Percentiles rank a stretch among this genome's conserved stretches.
These are phyloP conservation scores for Sebastes jordani DNA, from an alignment of 2,797 vertebrate genomes.

Conservation along the genomic window DNA sequence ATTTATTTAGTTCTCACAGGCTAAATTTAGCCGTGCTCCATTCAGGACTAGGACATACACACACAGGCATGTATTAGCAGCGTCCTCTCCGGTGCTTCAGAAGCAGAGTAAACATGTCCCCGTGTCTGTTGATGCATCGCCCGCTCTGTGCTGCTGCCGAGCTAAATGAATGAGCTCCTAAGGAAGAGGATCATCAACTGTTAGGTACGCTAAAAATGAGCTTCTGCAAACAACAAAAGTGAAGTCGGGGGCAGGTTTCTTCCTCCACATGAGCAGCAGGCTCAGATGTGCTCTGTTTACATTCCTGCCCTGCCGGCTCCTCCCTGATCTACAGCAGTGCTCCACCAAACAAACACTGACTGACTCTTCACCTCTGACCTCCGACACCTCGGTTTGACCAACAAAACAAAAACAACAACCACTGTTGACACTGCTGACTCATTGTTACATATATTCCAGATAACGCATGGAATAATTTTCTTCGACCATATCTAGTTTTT, in stretches of 20 bases:
- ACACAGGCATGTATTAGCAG: conserved; percentile 49
- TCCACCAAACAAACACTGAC: conserved; percentile 51
- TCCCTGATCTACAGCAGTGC: conserved; percentile 60
- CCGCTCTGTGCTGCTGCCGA: background rate
- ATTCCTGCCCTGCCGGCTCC: conserved; percentile 65
- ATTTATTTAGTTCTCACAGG: conserved; percentile 78
- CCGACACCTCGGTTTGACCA: conserved; percentile 34
- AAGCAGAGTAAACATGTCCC: conserved; percentile 57
- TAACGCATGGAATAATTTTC: background rate
- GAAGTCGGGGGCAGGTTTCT: conserved; percentile 15
- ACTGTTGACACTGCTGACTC: conserved; percentile 16
- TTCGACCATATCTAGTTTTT: background rate
- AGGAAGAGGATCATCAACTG: background rate
- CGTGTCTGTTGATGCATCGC: conserved; percentile 31
- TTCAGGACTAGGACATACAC: conserved; percentile 63
- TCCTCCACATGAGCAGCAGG: conserved; percentile 41
- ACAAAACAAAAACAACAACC: conserved; percentile 46
- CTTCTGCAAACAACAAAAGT: conserved; percentile 22
- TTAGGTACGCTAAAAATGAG: background rate
- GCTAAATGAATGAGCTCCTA: conserved; percentile 24
- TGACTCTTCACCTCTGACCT: conserved; percentile 64
- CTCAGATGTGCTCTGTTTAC: conserved; percentile 69
- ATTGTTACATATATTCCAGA: background rate
- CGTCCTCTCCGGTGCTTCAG: conserved; percentile 47
- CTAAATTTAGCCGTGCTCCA: conserved; percentile 77